phyloP scores from a whole-genome alignment of 1,140 invertebrate species.

The Reticulitermes speratus region DNA sequence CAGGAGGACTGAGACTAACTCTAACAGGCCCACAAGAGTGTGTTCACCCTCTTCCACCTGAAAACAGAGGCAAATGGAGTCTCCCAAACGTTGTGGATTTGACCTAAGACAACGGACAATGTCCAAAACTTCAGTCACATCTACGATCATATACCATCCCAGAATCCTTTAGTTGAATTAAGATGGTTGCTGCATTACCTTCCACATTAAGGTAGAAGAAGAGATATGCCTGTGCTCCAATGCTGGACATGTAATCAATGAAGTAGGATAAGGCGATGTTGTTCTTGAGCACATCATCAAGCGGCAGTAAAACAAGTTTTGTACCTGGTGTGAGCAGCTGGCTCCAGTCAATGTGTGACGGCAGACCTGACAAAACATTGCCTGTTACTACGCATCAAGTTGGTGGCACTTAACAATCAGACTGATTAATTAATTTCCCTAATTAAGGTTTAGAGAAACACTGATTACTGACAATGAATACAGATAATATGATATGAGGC shows the following conservation, averaged over 20 bases:
- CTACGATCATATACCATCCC: too few relatives aligned
- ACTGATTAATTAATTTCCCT: conserved; percentile 6
- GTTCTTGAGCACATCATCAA: conserved; percentile 79
- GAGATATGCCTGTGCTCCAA: conserved; percentile 69
- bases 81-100: too few relatives aligned
- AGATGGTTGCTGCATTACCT: conserved; percentile 45
- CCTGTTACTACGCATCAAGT: neutral
- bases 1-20: too few relatives aligned
- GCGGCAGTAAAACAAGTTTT: conserved; percentile 66
- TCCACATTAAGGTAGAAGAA: conserved; percentile 84
- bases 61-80: too few relatives aligned
- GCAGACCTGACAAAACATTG: conserved; percentile 38
- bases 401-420: conserved; percentile 20
- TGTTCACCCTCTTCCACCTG: too few relatives aligned
- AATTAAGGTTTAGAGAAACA: neutral
- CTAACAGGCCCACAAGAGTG: too few relatives aligned
- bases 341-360: conserved; percentile 53
- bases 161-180: too few relatives aligned
- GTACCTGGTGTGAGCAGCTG: conserved; percentile 54
- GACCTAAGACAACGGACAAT: too few relatives aligned
- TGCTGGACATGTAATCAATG: conserved; percentile 75
- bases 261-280: conserved; percentile 78
- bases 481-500: neutral
- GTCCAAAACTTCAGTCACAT: too few relatives aligned
- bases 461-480: neutral